Evolutionary conservation across 1,140 invertebrate genomes (phyloP), one percentile per base, ranked within the genome.

Genomic region (Cherax destructor): DNA sequence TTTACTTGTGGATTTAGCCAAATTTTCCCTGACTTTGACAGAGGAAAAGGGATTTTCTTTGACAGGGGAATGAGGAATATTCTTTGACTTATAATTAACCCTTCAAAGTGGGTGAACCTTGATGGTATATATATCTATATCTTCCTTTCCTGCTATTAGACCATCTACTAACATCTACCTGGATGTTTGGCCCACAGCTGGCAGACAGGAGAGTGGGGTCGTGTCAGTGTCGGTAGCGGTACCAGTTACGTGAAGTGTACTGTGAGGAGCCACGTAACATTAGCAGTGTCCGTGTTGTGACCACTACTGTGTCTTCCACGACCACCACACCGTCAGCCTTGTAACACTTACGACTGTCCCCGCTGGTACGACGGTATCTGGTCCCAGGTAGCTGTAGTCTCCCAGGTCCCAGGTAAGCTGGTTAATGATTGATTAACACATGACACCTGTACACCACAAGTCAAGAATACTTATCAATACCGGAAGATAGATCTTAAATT

Each of bases 311-410:
- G 95, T 94, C 41, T 93, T 97, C 95, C 96, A 87, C 97, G 97
- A 92, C 97, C 97, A n/a, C 95, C 96, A 83, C 96, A 96, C 88
- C 96, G 97, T 93, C 97, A 98, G 94, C 95, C 96, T 21, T 99
- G 98, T 95, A 98, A 97, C 94, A 95, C 96, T 61, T 96, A 97
- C 88, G 96, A 97, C 52, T 99, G 98, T 95, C 97, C 98, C 4
- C 96, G 96, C 93, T 99, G 98, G 98, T 95, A 97, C 92, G 96
- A 96, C 61, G 96, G 97, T 72, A 96, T 96, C 83, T 98, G 98
- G 98, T 97, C 97, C 90, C 96, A 97, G 94, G 98, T 98, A 96
- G 96, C 30, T 41, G 30, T 41, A 41, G 30, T 41, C n/a, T 41
- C 30, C 30, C 30, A 41, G 30, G 30, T 41, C 30, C 30, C 30